These are phyloP conservation scores for Hoplias malabaricus DNA, from an alignment of 2,113 vertebrate species.

Conservation along the genomic window DNA sequence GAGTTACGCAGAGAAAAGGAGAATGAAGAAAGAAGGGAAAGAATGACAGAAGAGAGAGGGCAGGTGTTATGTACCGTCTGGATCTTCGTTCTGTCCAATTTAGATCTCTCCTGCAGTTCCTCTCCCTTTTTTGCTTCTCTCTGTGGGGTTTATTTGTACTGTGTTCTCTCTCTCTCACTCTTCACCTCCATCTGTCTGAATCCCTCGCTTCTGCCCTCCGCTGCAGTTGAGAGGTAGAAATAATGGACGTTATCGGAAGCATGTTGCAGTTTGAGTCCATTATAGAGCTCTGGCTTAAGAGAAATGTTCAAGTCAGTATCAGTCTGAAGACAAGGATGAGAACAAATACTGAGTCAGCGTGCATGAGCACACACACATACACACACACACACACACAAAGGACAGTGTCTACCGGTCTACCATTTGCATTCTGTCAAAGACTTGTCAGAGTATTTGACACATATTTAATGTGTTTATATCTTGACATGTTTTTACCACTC, in stretches of 20 bases:
- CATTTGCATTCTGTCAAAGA: slow-evolving; percentile 34
- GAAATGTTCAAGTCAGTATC: slow-evolving; percentile 12
- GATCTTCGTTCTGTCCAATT: slow-evolving; percentile 37
- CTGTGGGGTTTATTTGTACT: slow-evolving; percentile 20
- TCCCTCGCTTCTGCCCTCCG: slow-evolving; percentile 27
- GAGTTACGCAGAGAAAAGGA: slow-evolving; percentile 3
- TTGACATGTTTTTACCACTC: slow-evolving; percentile 23
- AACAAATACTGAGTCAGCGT: slow-evolving; percentile 23
- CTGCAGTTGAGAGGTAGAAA: slow-evolving; percentile 13
- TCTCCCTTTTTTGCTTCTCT: slow-evolving; percentile 38
- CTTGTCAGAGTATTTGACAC: slow-evolving; percentile 21
- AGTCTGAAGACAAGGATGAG: slow-evolving; percentile 26
- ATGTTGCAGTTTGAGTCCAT: background rate
- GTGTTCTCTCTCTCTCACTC: slow-evolving; percentile 1
- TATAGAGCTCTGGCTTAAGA: background rate
- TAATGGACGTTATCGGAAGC: slow-evolving; percentile 21
- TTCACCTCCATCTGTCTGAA: slow-evolving; percentile 10
- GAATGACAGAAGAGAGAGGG: background rate
- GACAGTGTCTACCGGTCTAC: too few relatives aligned
- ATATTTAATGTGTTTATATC: slow-evolving; percentile 21
- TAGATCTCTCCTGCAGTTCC: slow-evolving; percentile 40
- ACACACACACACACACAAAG: slow-evolving; percentile 24
- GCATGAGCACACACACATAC: background rate
- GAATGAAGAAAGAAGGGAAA: slow-evolving; percentile 3
- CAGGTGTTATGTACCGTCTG: background rate